These are phyloP conservation scores for Drosophila maculinotata DNA, from an alignment of 2,888 invertebrate genomes.

Conservation along the genomic window DNA sequence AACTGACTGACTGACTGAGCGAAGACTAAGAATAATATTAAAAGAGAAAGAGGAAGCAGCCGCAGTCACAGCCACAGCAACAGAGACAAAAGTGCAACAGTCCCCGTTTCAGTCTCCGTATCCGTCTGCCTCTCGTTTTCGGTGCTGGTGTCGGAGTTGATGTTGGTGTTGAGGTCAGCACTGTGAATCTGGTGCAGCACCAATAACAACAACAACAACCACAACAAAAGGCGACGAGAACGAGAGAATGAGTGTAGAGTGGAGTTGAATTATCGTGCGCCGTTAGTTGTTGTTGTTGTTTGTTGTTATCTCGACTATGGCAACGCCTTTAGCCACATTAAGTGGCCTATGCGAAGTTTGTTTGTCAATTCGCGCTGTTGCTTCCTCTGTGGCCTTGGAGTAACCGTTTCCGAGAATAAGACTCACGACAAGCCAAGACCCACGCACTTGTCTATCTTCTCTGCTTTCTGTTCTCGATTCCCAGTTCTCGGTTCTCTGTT, in stretches of 20 bases:
- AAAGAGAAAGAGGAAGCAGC: slow-evolving; percentile 15
- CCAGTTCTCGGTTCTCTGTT: slow-evolving; percentile 1
- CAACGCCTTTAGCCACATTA: slow-evolving; percentile 33
- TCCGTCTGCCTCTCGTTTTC: background rate
- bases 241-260: background rate
- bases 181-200: background rate
- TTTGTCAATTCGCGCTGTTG: slow-evolving; percentile 45
- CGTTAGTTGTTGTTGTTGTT: slow-evolving; percentile 15
- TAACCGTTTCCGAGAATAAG: slow-evolving; percentile 81
- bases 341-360: slow-evolving; percentile 32
- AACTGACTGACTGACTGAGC: slow-evolving; percentile 81
- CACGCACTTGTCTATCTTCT: slow-evolving; percentile 52
- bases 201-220: background rate
- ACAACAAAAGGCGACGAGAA: background rate
- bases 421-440: slow-evolving; percentile 49
- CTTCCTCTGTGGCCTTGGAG: slow-evolving; percentile 73
- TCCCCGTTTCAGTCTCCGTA: background rate
- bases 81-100: slow-evolving; percentile 17
- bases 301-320: slow-evolving; percentile 22
- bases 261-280: slow-evolving; percentile 19
- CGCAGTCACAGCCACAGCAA: background rate
- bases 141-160: background rate
- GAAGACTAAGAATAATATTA: slow-evolving; percentile 38
- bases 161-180: background rate
- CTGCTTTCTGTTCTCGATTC: slow-evolving; percentile 34